A percentile compares a stretch with the other conserved stretches of the same genome.
These are phyloP conservation scores for Luidia sarsii DNA, from an alignment of 53 echinoderm and acorn worm genomes.

Conservation along the genomic window DNA sequence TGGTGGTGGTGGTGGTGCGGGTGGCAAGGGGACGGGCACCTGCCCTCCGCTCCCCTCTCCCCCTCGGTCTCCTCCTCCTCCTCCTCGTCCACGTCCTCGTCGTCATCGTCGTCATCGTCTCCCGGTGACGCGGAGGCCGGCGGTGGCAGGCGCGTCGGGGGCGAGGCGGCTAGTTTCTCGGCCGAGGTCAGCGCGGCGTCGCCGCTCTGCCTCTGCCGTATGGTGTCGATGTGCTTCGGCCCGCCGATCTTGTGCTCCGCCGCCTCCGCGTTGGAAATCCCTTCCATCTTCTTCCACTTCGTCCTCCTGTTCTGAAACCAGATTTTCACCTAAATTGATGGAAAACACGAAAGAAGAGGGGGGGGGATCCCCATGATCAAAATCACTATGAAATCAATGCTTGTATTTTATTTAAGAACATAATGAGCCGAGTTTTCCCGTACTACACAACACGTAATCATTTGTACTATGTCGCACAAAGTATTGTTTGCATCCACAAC, in stretches of 20 bases:
- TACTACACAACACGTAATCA: too few species aligned
- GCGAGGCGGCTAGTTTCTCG: conserved; percentile 11
- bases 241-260: conserved; percentile 99
- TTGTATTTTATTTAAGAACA: too few species aligned
- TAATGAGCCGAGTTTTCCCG: too few species aligned
- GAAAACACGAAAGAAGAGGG: too few species aligned
- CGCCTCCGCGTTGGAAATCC: conserved; percentile 99
- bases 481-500: too few species aligned
- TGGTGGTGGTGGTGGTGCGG: not conserved
- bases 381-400: too few species aligned
- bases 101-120: conserved; percentile 45
- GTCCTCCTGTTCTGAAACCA: conserved; percentile 99
- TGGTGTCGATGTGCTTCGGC: conserved; percentile 93
- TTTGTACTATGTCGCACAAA: too few species aligned
- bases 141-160: not conserved
- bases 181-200: conserved; percentile 1
- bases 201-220: conserved; percentile 84
- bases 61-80: not conserved
- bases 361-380: too few species aligned
- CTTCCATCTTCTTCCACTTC: conserved; percentile 99
- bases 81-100: conserved; percentile 12
- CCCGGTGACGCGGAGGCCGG: not conserved
- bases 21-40: conserved; percentile 17
- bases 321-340: conserved; percentile 99
- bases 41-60: not conserved